Conservation (phyloP, 2,888 invertebrate genomes). For the Diogma glabrata region DNA sequence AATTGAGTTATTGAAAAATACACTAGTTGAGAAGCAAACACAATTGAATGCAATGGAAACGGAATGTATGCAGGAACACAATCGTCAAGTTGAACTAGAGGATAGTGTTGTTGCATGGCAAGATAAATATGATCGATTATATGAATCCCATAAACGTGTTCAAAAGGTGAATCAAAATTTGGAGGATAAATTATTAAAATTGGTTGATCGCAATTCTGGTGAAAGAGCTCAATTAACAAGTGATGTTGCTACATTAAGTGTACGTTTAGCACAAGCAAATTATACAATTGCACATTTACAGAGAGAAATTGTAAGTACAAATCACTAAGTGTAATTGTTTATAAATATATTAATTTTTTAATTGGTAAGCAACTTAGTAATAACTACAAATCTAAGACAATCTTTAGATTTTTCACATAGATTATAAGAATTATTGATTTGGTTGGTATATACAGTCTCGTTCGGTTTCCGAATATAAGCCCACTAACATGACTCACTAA, state of each 20-base stretch:
- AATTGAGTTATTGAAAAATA: constrained; percentile 75
- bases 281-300: constrained; percentile 71
- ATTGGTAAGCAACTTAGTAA: no score
- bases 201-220: constrained; percentile 84
- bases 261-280: constrained; percentile 73
- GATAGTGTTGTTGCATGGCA: constrained; percentile 80
- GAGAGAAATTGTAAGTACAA: constrained; percentile 67
- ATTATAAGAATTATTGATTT: constrained; percentile 19
- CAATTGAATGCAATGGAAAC: constrained; percentile 80
- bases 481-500: no score
- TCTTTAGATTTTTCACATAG: no score
- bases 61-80: constrained; percentile 69
- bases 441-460: no score
- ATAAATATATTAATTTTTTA: no score
- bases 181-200: constrained; percentile 84
- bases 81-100: constrained; percentile 63
- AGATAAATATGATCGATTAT: constrained; percentile 85
- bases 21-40: constrained; percentile 66
- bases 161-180: constrained; percentile 90
- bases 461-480: no score
- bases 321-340: no score
- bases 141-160: constrained; percentile 86
- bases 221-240: constrained; percentile 78
- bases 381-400: no score
- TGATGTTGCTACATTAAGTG: constrained; percentile 75